Conservation (phyloP, 2,113 vertebrate genomes). For the Regulus satrapa region DNA sequence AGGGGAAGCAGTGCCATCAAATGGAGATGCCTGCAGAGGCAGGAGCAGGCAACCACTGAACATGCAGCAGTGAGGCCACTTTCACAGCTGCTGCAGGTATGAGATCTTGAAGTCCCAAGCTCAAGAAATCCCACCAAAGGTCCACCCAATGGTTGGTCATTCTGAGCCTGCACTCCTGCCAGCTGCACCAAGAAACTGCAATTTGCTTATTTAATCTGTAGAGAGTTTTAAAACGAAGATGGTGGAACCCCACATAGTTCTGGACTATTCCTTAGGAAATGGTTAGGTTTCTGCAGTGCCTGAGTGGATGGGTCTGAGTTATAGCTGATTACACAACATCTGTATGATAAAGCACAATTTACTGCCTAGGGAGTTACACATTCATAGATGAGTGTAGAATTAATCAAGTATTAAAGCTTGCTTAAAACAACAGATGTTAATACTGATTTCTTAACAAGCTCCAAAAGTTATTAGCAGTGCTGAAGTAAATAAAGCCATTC, state of each 20-base stretch:
- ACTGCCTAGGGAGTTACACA: background rate
- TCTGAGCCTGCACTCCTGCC: background rate
- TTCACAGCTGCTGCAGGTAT: background rate
- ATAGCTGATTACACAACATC: background rate
- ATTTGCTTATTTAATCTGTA: background rate
- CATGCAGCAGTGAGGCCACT: background rate
- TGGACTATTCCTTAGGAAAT: background rate
- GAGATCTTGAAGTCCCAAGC: background rate
- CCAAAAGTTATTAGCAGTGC: background rate
- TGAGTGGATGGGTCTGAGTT: background rate
- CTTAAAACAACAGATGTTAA: background rate
- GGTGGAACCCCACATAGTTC: background rate
- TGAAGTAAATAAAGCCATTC: background rate
- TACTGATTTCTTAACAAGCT: background rate
- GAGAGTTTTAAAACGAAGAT: background rate
- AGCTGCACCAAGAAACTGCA: background rate
- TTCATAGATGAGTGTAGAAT: background rate
- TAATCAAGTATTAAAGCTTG: background rate
- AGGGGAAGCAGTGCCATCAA: background rate
- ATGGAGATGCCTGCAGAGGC: background rate
- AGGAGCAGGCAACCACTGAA: background rate
- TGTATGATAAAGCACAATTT: background rate
- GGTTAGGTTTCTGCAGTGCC: background rate
- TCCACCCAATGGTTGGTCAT: accelerated
- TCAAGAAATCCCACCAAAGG: background rate